Base-by-base conservation (phyloP, 2,888 invertebrate species). In the Scaptomyza reducta region DNA sequence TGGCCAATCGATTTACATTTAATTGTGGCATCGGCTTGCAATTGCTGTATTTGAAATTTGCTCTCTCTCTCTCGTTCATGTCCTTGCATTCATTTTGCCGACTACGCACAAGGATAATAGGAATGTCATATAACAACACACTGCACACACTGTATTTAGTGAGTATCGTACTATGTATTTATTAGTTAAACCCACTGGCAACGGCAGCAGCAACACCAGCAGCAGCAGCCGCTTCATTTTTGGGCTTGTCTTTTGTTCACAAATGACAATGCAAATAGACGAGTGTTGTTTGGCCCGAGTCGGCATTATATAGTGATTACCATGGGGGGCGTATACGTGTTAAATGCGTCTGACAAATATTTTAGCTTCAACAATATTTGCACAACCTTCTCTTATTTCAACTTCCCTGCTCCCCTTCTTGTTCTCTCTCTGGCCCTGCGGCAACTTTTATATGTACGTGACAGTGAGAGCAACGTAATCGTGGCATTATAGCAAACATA, bases 321-420 rank as follows among this genome's bases (percentile, higher is more conserved):
- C 87, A 80, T 80, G 87, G 80, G 80, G 80, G 80, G 80, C 80
- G 80, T 84, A 87, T 80, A 80, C 80, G 80, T 80, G 80, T 80
- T 80, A 87, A 80, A 83, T 83, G 80, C 72, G 79, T 65, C 79
- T 61, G 70, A 77, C 84, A 79, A 79, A 79, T 83, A 79, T 79
- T 79, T 74, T 67, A 65, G 75, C 79, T 65, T 49, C 55, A 44
- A 78, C 79, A 75, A 75, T 74, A 75, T 75, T 75, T 75, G 38
- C 75, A 70, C 75, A 75, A 57, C 71, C 44, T 35, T 35, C 59
- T 41, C 14, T 40, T 40, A 40, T 16, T 40, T 40, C 40, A 40
- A 40, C 18, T n/a, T 16, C 29, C 14, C 40, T 6, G 22, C n/a
- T 2, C 10, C 11, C 31, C 9, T 29, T 29, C 9, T 35, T 3